Evolutionary conservation across 2,113 vertebrate genomes (phyloP), one percentile per base, ranked within the genome.

Genomic region (Sarotherodon lohbergeri): DNA sequence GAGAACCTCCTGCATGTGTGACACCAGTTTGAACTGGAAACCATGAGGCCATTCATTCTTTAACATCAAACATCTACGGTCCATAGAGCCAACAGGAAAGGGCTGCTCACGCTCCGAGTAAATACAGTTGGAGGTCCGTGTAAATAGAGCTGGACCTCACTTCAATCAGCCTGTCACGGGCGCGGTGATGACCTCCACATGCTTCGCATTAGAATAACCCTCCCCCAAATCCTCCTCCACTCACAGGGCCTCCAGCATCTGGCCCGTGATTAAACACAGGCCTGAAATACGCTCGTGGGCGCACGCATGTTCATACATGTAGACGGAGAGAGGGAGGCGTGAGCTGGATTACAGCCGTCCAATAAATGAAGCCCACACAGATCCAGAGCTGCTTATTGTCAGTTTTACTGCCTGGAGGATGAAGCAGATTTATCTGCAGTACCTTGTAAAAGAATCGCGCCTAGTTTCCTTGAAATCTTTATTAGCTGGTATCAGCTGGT

Each of bases 131-230:
- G 84, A 71, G 43, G 59, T 80, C 24, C 6, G 0, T 52, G 84
- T 88, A 91, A 90, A 85, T n/a, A 86, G 9, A 66, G 24, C 5
- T 56, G 41, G 34, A 80, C n/a, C 46, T 41, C 71, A 0, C 22
- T 57, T 57, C 46, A 76, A 22, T 52, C 59, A 12, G 24, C 14
- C 71, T 50, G 71, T 76, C 43, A 27, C 39, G 16, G 66, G 39
- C 16, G n/a, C 12, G 7, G n/a, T 89, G 86, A 90, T 89, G 83
- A 61, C 9, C 66, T 71, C 66, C 90, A 93, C 86, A 85, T 93
- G 88, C 84, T 86, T 61, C 54, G 3, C 86, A 84, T 88, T 73
- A 79, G 6, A 32, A 1, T 8, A 34, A 57, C 9, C 63, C 61
- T 34, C 80, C 41, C 46, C 59, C 12, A 66, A 66, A 22, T 66